These are phyloP conservation scores for Puffinus mauretanicus DNA, from an alignment of 2,113 vertebrate genomes.

Conservation along the genomic window DNA sequence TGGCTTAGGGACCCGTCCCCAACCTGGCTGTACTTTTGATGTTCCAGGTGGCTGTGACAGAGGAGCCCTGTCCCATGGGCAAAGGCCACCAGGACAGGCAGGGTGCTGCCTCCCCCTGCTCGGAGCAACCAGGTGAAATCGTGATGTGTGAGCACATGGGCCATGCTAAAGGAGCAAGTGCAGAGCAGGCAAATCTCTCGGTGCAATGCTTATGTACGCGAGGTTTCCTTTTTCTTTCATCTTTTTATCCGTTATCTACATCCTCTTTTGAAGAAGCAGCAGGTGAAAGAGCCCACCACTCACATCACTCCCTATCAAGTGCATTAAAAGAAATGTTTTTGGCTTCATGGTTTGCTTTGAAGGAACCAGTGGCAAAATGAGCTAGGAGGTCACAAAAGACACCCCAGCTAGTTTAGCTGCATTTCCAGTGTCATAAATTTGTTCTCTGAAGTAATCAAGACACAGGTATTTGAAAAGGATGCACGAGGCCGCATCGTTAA, in stretches of 20 bases:
- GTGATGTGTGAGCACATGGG: accelerated
- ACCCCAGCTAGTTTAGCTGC: neutral
- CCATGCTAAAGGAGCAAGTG: neutral
- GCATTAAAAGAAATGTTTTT: neutral
- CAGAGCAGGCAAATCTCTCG: accelerated
- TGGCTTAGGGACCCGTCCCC: neutral
- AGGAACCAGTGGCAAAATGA: conserved; percentile 1
- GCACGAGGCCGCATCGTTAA: neutral
- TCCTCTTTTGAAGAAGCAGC: neutral
- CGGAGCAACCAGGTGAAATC: neutral
- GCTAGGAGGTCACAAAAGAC: neutral
- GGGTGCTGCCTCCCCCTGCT: neutral
- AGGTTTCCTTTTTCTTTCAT: neutral
- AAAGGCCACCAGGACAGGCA: neutral
- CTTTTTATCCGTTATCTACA: neutral
- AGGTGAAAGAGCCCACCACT: conserved; percentile 38
- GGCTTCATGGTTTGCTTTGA: conserved; percentile 37
- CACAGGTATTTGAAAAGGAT: neutral
- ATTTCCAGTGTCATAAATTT: neutral
- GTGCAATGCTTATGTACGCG: accelerated
- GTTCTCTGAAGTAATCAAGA: conserved; percentile 17
- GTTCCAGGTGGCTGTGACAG: neutral
- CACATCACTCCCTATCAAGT: neutral
- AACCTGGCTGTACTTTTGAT: too few relatives aligned
- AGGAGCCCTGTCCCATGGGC: neutral